A percentile compares a stretch with the other conserved stretches of the same genome.
phyloP scores from a whole-genome alignment of 1,140 invertebrate genomes.

The Magallana angulata region DNA sequence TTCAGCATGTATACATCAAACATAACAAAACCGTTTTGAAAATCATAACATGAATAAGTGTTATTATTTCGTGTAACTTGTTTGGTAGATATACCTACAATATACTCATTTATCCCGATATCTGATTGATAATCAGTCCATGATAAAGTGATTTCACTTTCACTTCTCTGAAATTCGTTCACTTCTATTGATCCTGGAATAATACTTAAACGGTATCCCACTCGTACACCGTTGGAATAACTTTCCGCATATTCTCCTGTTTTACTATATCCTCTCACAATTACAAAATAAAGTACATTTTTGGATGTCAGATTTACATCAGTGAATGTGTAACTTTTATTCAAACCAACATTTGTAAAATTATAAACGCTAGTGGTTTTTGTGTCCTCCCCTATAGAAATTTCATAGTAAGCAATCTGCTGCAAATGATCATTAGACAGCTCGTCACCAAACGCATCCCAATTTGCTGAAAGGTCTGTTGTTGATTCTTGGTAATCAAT shows the following conservation, averaged over 20 bases:
- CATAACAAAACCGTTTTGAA: slow-evolving; percentile 33
- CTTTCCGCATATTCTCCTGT: slow-evolving; percentile 60
- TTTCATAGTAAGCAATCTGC: slow-evolving; percentile 60
- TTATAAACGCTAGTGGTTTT: slow-evolving; percentile 51
- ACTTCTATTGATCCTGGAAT: slow-evolving; percentile 50
- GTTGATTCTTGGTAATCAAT: slow-evolving; percentile 59
- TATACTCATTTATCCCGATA: slow-evolving; percentile 59
- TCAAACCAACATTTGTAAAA: slow-evolving; percentile 61
- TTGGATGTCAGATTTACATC: slow-evolving; percentile 62
- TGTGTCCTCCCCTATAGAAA: slow-evolving; percentile 60
- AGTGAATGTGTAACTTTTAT: slow-evolving; percentile 51
- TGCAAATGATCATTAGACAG: slow-evolving; percentile 53
- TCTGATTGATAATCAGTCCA: slow-evolving; percentile 62
- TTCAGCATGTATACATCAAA: slow-evolving; percentile 36
- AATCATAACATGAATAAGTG: not conserved
- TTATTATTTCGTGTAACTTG: not conserved
- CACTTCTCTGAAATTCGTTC: slow-evolving; percentile 43
- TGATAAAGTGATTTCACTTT: slow-evolving; percentile 42
- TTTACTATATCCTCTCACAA: slow-evolving; percentile 60
- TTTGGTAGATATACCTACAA: slow-evolving; percentile 38
- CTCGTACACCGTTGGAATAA: slow-evolving; percentile 61
- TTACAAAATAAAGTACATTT: slow-evolving; percentile 60
- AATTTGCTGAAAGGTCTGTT: slow-evolving; percentile 58
- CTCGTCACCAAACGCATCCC: slow-evolving; percentile 59
- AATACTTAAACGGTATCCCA: slow-evolving; percentile 55